Percentiles rank a stretch among this genome's conserved stretches.
phyloP scores from a whole-genome alignment of 2,113 vertebrate genomes.

The Saccopteryx leptura region DNA sequence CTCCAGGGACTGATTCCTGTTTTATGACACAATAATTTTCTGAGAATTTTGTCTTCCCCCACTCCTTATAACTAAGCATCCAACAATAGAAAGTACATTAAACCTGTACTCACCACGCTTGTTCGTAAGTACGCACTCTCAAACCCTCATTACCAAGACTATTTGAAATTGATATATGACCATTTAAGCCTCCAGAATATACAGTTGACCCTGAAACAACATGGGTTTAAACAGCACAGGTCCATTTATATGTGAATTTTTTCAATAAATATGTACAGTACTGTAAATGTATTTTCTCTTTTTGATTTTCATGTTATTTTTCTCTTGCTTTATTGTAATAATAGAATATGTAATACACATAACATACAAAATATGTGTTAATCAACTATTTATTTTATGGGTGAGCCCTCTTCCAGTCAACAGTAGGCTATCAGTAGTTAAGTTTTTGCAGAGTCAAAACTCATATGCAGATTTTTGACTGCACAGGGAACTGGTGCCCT shows the following conservation, averaged over 20 bases:
- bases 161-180: constrained; percentile 11
- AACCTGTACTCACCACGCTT: background rate
- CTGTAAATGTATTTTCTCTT: background rate
- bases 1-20: background rate
- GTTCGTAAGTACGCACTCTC: background rate
- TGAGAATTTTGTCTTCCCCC: background rate
- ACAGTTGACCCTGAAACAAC: background rate
- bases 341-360: background rate
- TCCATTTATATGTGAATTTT: background rate
- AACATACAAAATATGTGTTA: background rate
- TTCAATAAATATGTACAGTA: background rate
- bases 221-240: background rate
- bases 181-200: constrained; percentile 32
- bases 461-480: background rate
- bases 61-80: background rate
- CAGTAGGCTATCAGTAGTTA: background rate
- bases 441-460: too few species aligned
- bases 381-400: background rate
- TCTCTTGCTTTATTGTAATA: background rate
- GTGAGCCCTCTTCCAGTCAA: background rate
- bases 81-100: background rate
- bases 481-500: background rate
- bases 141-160: background rate
- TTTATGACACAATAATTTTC: background rate
- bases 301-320: background rate